Evolutionary conservation across 2,888 invertebrate species (phyloP), one percentile per base, ranked within the genome.

Genomic region (Auanema sp.): DNA sequence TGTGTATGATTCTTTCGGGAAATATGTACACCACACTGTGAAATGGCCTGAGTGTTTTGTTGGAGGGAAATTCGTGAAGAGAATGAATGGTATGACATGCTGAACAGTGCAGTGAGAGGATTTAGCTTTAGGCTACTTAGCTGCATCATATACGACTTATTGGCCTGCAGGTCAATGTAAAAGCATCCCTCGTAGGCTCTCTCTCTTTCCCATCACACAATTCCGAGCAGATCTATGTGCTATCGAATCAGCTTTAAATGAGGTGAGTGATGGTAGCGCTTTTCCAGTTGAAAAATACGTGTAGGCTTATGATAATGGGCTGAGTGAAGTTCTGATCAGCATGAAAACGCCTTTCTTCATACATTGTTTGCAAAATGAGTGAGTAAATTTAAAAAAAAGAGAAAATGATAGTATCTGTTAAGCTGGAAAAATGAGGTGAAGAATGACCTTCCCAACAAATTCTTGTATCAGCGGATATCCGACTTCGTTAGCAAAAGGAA

Each of bases 191-290:
- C 53, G 55, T 24, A 61, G 76, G 14, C 65, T 70, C 23, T 58
- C 60, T 8, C 59, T 71, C 6, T 67, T 66, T 24, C 77, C 77
- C 18, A 49, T 72, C 2, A 73, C 77, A 3, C 42, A 55, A 16
- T 77, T 73, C 43, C 53, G 78, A 25, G 71, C 77, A 1, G 68
- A 76, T 56, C 60, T 78, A 11, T 65, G 65, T 2, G 71, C 71
- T 10, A 71, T 78, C 40, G 60, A 71, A 42, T 63, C 60, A 42
- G 77, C 77, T 11, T 54, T 78, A 18, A 64, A 71, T 60, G 57
- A 62, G 66, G 65, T 61, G 23, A n/a, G 56, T 50, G 52, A 51
- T 6, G 1, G 18, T n/a, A 47, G 3, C 33, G 3, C 3, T 33
- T 33, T 8, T 33, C 33, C 3, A 33, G 8, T 8, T 8, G 3